These are phyloP conservation scores for Gallinago media DNA, from an alignment of 2,113 vertebrate genomes.

Conservation along the genomic window DNA sequence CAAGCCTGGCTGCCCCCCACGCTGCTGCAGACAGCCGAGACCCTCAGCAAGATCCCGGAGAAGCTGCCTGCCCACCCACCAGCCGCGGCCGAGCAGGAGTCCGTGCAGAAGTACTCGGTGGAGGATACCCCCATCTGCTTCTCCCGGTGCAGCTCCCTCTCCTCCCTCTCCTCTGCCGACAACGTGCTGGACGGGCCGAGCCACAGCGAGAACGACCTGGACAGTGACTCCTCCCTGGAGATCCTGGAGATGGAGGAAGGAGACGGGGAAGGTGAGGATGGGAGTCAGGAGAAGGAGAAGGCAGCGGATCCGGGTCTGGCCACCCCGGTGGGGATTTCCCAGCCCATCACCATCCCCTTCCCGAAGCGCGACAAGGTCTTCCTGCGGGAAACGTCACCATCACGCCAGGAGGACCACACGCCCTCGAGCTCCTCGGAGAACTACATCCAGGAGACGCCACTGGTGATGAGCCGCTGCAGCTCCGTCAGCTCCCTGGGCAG, in stretches of 20 bases:
- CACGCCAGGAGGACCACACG: slow-evolving; percentile 84
- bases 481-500: slow-evolving; percentile 96
- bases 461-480: slow-evolving; percentile 97
- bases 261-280: slow-evolving; percentile 38
- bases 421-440: slow-evolving; percentile 97
- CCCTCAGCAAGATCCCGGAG: slow-evolving; percentile 82
- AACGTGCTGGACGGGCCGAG: slow-evolving; percentile 85
- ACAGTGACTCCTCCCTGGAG: slow-evolving; percentile 86
- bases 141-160: slow-evolving; percentile 94
- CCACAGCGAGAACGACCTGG: slow-evolving; percentile 87
- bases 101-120: slow-evolving; percentile 87
- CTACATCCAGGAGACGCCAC: slow-evolving; percentile 93
- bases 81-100: slow-evolving; percentile 78
- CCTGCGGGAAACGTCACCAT: slow-evolving; percentile 76
- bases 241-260: slow-evolving; percentile 90
- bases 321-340: slow-evolving; percentile 12
- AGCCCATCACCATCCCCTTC: slow-evolving; percentile 83
- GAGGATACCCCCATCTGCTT: slow-evolving; percentile 93
- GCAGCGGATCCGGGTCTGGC: not conserved
- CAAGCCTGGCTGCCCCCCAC: slow-evolving; percentile 84
- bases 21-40: slow-evolving; percentile 70
- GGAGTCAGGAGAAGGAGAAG: slow-evolving; percentile 74
- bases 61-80: slow-evolving; percentile 76
- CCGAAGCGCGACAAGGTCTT: slow-evolving; percentile 78
- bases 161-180: slow-evolving; percentile 92